A percentile compares a stretch with the other conserved stretches of the same genome.
phyloP scores from a whole-genome alignment of 2,797 vertebrate species.

The Cheirogaleus major region DNA sequence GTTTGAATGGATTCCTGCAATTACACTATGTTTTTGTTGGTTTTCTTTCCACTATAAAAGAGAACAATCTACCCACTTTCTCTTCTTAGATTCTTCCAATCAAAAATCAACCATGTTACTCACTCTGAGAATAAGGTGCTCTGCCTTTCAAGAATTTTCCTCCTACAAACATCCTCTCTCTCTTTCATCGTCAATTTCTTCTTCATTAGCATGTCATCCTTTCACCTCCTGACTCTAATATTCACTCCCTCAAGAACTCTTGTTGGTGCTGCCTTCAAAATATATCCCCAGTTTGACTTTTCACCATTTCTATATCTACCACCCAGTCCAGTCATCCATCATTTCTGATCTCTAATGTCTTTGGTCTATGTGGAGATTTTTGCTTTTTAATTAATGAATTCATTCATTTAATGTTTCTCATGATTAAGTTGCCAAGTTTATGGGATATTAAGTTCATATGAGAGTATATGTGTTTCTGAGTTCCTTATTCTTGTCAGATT shows the following conservation, averaged over 20 bases:
- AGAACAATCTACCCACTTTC: neutral
- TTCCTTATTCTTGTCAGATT: neutral
- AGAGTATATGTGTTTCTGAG: neutral
- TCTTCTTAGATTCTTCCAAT: neutral
- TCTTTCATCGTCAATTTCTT: neutral
- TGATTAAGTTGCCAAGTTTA: neutral
- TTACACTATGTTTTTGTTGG: neutral
- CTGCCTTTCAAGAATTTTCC: neutral
- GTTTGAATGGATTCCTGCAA: neutral
- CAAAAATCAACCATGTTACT: neutral
- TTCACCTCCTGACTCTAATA: neutral
- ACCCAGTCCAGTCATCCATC: neutral
- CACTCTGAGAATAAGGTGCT: neutral
- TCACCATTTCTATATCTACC: neutral
- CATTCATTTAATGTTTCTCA: neutral
- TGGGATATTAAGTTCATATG: neutral
- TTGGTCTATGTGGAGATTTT: neutral
- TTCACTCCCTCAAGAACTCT: neutral
- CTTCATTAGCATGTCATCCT: neutral
- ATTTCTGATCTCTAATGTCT: neutral
- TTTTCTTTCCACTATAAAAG: neutral
- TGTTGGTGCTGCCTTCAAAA: neutral
- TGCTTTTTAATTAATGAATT: neutral
- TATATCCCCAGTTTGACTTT: neutral
- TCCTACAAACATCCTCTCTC: neutral